Evolutionary conservation across 2,888 invertebrate genomes (phyloP).

Genomic region (Chymomyza caudatula): DNA sequence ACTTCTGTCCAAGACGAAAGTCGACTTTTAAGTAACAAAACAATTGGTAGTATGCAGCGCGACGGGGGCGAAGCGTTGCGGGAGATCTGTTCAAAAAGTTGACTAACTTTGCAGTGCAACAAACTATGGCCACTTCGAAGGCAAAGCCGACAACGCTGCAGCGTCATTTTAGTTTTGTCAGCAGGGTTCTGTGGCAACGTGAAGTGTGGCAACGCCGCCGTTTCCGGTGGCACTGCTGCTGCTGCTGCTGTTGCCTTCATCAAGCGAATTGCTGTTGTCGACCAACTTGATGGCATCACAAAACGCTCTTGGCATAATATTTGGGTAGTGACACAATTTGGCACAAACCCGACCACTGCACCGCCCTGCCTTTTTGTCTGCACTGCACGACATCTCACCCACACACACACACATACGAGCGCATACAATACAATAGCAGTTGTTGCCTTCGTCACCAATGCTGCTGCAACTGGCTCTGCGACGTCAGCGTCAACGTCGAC

Average conservation of each 20-base stretch:
- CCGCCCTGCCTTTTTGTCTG: background rate
- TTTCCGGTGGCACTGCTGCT: background rate
- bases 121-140: background rate
- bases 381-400: background rate
- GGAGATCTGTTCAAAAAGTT: background rate
- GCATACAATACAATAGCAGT: background rate
- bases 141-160: background rate
- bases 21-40: background rate
- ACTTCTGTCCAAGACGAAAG: background rate
- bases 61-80: background rate
- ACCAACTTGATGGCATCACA: conserved; percentile 3
- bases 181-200: background rate
- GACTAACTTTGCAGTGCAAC: background rate
- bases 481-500: no score
- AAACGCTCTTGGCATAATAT: conserved; percentile 16
- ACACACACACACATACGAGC: background rate
- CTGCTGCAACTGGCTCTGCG: background rate
- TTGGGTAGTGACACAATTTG: conserved; percentile 19
- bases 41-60: background rate
- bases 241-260: background rate
- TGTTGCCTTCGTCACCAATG: background rate
- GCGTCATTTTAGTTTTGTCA: background rate
- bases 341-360: background rate
- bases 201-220: background rate
- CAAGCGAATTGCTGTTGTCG: background rate